Base-by-base conservation (phyloP, 2,797 vertebrate genomes). In the Rhynchotus rufescens region DNA sequence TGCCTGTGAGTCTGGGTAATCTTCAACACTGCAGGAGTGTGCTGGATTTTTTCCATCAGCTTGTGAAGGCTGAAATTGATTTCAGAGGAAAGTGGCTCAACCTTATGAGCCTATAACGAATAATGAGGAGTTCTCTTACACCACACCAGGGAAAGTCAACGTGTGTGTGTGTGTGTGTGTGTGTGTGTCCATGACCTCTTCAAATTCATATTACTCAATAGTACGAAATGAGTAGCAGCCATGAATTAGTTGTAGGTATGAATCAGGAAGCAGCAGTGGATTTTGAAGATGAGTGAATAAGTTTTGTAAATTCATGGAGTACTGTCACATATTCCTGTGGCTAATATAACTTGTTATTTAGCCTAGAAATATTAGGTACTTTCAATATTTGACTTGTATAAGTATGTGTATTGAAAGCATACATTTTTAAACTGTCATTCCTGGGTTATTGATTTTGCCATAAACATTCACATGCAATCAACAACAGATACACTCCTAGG, bases 211-310 rank as follows among this genome's bases (percentile, higher is more conserved):
- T 88, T 92, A 67, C 34, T 60, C 61, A 85, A 80, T 79, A 66
- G 78, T 88, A 82, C 77, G 80, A 95, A 93, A 87, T 28, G 59
- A 76, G 28, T 66, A 71, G 54, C 67, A 95, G 57, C 71, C 49
- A 85, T 69, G 85, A 82, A 91, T 95, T 92, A 89, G 69, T 75
- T 69, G 80, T 56, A 77, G 81, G 89, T 94, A 88, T 90, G 91
- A 96, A 95, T 91, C 79, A 82, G 86, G 86, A 72, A 86, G 77
- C 84, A 95, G 93, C 81, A 73, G 80, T 71, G 38, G 40, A 90
- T 93, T 94, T 91, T 84, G 83, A 57, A 94, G 94, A 92, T 0
- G 6, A 93, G 23, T 57, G 67, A 92, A 7, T 81, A 91, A 67
- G 60, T 87, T 94, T 87, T 88, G 60, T 66, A 38, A 86, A 66